A percentile compares a stretch with the other conserved stretches of the same genome.
Evolutionary conservation across 2,888 invertebrate genomes (phyloP).

Genomic region (Laspeyria flexula): DNA sequence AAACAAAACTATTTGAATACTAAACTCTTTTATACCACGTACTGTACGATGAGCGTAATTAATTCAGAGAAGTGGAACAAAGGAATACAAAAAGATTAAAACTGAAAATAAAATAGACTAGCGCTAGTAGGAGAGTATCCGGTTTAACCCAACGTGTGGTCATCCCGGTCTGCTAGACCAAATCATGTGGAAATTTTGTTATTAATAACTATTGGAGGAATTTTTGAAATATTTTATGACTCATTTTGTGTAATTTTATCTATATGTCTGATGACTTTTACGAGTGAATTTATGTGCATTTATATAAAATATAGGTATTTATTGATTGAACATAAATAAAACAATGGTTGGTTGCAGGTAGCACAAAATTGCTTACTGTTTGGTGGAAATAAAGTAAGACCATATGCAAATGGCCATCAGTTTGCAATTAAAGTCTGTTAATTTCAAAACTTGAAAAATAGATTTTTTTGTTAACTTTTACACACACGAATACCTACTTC

Average conservation of each 20-base stretch:
- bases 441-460: too few relatives aligned
- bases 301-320: too few relatives aligned
- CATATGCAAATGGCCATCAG: too few relatives aligned
- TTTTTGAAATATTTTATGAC: not conserved
- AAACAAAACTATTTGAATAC: too few relatives aligned
- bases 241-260: not conserved
- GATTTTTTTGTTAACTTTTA: too few relatives aligned
- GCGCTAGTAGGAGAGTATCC: constrained; percentile 33
- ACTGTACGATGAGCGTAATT: constrained; percentile 29
- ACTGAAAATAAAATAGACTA: constrained; percentile 33
- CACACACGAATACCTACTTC: too few relatives aligned
- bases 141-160: constrained; percentile 39
- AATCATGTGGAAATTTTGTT: constrained; percentile 40
- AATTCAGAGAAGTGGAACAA: constrained; percentile 26
- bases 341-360: too few relatives aligned
- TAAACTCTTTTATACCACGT: not conserved
- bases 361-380: too few relatives aligned
- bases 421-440: too few relatives aligned
- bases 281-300: not conserved
- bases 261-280: not conserved
- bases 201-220: constrained; percentile 9
- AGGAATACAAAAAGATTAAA: constrained; percentile 25
- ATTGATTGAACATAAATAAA: too few relatives aligned
- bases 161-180: constrained; percentile 27
- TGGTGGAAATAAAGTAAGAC: too few relatives aligned